Evolutionary conservation across 2,797 vertebrate genomes (phyloP).

Genomic region (Pelodytes ibericus): DNA sequence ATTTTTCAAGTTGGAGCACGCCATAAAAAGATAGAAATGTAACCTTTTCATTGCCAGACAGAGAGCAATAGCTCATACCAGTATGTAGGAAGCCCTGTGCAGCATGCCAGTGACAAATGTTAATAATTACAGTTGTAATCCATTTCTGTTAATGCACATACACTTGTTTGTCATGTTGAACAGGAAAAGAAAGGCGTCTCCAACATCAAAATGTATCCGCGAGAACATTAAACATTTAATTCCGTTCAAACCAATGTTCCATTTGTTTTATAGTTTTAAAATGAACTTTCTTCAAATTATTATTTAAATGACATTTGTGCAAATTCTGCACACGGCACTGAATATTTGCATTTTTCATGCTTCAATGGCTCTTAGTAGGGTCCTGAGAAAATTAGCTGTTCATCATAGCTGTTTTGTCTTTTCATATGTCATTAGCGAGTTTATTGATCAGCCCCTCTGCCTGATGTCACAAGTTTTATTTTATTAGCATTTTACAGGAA

Average conservation of each 20-base stretch:
- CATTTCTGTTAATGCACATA: slow-evolving; percentile 9
- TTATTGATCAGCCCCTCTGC: background rate
- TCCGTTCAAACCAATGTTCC: slow-evolving; percentile 41
- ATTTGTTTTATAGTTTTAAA: slow-evolving; percentile 39
- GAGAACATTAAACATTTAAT: slow-evolving; percentile 49
- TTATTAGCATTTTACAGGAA: background rate
- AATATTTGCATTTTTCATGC: slow-evolving; percentile 43
- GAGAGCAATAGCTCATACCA: too few species aligned
- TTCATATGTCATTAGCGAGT: slow-evolving; percentile 1
- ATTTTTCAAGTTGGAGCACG: too few species aligned
- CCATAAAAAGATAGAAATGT: too few species aligned
- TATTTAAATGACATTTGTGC: slow-evolving; percentile 51
- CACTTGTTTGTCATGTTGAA: slow-evolving; percentile 33
- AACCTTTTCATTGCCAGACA: too few species aligned
- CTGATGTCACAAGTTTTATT: background rate
- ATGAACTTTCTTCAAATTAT: slow-evolving; percentile 43
- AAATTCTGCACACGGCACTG: slow-evolving; percentile 34
- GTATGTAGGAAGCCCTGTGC: too few species aligned
- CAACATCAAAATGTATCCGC: slow-evolving; percentile 46
- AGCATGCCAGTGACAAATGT: too few species aligned
- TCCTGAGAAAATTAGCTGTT: slow-evolving; percentile 2
- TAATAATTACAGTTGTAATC: too few species aligned
- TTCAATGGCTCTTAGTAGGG: slow-evolving; percentile 21
- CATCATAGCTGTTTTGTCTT: background rate
- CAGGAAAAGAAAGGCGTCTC: slow-evolving; percentile 31